Conservation (phyloP, 2,113 vertebrate genomes). For the Pterocles gutturalis region DNA sequence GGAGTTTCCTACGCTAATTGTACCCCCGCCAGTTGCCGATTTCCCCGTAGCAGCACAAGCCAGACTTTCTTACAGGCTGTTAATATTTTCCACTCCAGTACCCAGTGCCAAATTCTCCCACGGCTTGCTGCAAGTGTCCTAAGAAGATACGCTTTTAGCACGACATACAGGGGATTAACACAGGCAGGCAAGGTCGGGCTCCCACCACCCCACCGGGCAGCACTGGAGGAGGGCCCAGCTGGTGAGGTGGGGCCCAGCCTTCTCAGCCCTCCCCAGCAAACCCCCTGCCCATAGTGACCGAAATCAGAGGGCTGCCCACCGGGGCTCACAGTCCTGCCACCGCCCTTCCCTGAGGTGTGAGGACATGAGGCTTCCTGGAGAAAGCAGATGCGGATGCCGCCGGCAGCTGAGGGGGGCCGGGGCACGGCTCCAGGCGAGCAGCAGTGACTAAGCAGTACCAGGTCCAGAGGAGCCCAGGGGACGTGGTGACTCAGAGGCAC, state of each 20-base stretch:
- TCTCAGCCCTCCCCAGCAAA: background rate
- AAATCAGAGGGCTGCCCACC: background rate
- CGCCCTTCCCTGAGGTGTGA: rapidly evolving
- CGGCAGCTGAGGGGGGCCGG: background rate
- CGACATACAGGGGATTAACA: background rate
- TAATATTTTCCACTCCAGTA: slow-evolving; percentile 71
- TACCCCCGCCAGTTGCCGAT: slow-evolving; percentile 58
- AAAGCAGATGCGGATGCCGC: rapidly evolving
- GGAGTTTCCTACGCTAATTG: slow-evolving; percentile 71
- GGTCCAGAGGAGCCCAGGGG: background rate
- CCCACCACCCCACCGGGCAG: background rate
- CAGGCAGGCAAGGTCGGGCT: background rate
- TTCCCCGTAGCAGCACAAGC: slow-evolving; percentile 60
- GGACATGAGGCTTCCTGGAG: rapidly evolving
- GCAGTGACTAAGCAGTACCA: background rate
- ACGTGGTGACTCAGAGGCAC: background rate
- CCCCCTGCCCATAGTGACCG: rapidly evolving
- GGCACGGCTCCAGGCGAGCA: background rate
- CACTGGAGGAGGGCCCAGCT: background rate
- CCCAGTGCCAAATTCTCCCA: slow-evolving; percentile 74
- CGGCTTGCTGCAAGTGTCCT: slow-evolving; percentile 66
- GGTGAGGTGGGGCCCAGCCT: background rate
- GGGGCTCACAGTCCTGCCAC: rapidly evolving
- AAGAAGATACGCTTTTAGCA: slow-evolving; percentile 63
- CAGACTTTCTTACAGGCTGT: slow-evolving; percentile 73